These are phyloP conservation scores for Cyphomyrus discorhynchus DNA, from an alignment of 2,113 vertebrate species.

Conservation along the genomic window DNA sequence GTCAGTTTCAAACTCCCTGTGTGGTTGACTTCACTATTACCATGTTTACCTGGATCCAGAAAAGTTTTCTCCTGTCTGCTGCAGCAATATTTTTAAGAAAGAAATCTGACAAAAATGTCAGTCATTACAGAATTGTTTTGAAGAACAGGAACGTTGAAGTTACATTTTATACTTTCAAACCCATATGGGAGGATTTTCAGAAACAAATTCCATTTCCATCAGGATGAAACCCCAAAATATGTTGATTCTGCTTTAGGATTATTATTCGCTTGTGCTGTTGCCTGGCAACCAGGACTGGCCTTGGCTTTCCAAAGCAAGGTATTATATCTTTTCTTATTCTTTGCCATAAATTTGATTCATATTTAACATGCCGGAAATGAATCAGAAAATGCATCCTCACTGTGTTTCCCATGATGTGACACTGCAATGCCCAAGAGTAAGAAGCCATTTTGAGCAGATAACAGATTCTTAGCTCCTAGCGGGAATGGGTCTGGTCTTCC, in stretches of 20 bases:
- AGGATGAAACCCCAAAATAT: not conserved
- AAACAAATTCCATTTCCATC: not conserved
- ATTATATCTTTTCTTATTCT: slow-evolving; percentile 6
- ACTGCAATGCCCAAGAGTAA: not conserved
- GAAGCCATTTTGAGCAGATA: not conserved
- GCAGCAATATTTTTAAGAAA: not conserved
- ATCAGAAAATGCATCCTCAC: not conserved
- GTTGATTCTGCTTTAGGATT: slow-evolving; percentile 9
- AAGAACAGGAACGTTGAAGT: not conserved
- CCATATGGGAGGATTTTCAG: not conserved
- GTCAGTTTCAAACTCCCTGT: not conserved
- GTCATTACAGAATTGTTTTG: not conserved
- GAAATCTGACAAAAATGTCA: not conserved
- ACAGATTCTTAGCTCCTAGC: not conserved
- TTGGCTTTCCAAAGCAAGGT: slow-evolving; percentile 1
- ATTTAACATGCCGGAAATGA: slow-evolving; percentile 12
- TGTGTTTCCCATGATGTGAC: not conserved
- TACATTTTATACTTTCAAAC: not conserved
- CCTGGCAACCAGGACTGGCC: slow-evolving; percentile 13
- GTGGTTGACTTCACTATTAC: not conserved
- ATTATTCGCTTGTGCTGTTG: slow-evolving; percentile 10
- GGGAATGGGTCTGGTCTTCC: not conserved
- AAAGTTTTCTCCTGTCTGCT: not conserved
- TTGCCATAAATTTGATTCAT: slow-evolving; percentile 3
- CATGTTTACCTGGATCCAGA: not conserved